Evolutionary conservation across 2,888 invertebrate genomes (phyloP), one percentile per base, ranked within the genome.

Genomic region (Ceratothoa steindachneri): DNA sequence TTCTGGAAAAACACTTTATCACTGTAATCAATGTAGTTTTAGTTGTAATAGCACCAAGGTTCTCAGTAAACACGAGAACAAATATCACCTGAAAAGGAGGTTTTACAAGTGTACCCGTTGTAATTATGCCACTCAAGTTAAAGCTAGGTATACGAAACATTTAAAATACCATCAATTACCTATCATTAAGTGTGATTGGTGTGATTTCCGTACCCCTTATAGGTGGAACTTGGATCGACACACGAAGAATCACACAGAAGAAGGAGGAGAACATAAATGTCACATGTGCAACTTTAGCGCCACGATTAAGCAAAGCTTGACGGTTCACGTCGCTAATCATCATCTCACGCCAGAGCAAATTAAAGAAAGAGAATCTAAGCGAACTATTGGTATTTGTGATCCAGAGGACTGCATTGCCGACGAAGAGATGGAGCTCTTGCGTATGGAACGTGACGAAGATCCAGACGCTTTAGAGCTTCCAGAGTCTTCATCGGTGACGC

Each of bases 101-200:
- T 88, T 92, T 84, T 93, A 92, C 85, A 89, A 92, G n/a, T 96
- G 96, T 85, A 88, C 89, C 81, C 92, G 93, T 85, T 96, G 96
- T 86, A 91, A 91, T 81, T 97, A 95, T 84, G 92, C 92, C 80
- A 96, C 95, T 1, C 93, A 93, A 84, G 92, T 95, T 82, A 91
- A 91, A 83, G 91, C 93, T 69, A 89, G 94, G 74, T 95, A 90
- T 84, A 93, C 93, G 75, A 95, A 95, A 84, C 95, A 95, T 84
- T 93, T 95, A 69, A 93, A 93, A 83, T 94, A 94, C 84, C 95
- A 95, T 84, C 92, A 93, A 74, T 93, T 93, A 92, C 95, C 92
- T 81, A 94, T 93, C 91, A 94, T 93, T 81, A 94, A 95, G 85
- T 97, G 96, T 85, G 91, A 91, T 74, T 90, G 93, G 84, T 97